Percentiles rank a stretch among this genome's conserved stretches.
Evolutionary conservation across 2,888 invertebrate genomes (phyloP).

Genomic region (Papilio protenor): DNA sequence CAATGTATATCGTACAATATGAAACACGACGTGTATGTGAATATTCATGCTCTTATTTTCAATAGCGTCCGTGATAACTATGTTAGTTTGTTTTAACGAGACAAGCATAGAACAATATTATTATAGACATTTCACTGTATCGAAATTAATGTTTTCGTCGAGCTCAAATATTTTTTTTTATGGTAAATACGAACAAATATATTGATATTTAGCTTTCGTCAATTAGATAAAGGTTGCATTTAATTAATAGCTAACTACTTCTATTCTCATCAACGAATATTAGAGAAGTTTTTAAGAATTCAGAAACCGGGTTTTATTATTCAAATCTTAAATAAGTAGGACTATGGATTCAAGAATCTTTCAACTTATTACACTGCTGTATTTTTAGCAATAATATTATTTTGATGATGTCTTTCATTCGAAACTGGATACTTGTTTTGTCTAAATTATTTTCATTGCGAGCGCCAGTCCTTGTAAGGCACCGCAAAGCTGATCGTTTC

Average conservation of each 20-base stretch:
- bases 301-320: background rate
- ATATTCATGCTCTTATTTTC: constrained; percentile 34
- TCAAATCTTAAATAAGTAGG: no score
- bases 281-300: background rate
- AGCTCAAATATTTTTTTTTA: background rate
- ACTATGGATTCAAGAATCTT: background rate
- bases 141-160: background rate
- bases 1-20: constrained; percentile 36
- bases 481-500: constrained; percentile 62
- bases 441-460: constrained; percentile 59
- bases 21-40: constrained; percentile 16
- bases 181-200: no score
- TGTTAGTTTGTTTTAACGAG: constrained; percentile 18
- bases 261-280: background rate
- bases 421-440: constrained; percentile 42
- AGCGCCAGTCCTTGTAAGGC: constrained; percentile 68
- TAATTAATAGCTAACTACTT: background rate
- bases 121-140: background rate
- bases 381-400: constrained; percentile 17
- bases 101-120: background rate
- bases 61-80: background rate
- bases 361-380: background rate
- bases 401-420: constrained; percentile 7
- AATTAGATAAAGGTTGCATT: background rate
- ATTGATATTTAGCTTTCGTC: no score